Conservation (phyloP, 2,113 vertebrate genomes). For the Thomomys bottae region DNA sequence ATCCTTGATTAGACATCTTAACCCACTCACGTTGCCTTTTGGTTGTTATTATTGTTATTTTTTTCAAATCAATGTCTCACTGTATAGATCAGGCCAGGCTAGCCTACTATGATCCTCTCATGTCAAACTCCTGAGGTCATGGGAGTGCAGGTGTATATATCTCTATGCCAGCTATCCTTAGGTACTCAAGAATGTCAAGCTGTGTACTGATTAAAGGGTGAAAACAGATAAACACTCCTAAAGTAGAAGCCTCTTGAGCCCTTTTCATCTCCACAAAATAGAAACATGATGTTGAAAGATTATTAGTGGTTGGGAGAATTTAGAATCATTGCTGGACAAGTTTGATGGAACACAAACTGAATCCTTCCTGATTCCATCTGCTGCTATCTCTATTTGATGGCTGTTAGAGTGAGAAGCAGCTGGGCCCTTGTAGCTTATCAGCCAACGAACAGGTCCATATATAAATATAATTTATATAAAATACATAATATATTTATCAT, state of each 20-base stretch:
- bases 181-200: neutral
- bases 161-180: neutral
- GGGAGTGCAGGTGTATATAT: neutral
- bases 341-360: neutral
- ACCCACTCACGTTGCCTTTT: neutral
- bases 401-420: neutral
- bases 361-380: neutral
- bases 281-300: conserved; percentile 39
- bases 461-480: too few species aligned
- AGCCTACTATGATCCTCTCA: neutral
- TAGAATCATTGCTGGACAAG: neutral
- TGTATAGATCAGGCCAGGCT: neutral
- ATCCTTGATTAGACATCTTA: neutral
- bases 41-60: neutral
- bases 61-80: neutral
- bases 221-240: neutral
- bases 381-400: conserved; percentile 5
- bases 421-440: neutral
- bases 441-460: too few species aligned
- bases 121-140: neutral
- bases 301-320: neutral
- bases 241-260: neutral
- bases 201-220: neutral
- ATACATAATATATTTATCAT: too few species aligned
- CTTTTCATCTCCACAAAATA: neutral